Conservation (phyloP, 1,140 invertebrate species). For the Lethrus apterus region DNA sequence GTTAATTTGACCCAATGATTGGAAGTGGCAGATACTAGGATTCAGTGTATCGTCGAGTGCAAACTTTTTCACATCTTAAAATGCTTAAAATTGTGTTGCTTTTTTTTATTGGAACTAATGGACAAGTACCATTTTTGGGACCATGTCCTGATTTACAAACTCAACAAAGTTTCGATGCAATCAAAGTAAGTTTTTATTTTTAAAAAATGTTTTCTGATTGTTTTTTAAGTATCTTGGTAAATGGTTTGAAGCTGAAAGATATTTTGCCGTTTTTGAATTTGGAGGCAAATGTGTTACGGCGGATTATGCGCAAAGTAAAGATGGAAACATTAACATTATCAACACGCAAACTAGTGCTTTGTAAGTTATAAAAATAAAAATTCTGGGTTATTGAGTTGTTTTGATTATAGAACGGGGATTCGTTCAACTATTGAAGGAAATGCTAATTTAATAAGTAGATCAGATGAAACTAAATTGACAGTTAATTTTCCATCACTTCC, state of each 20-base stretch:
- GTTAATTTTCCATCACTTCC: slow-evolving; percentile 56
- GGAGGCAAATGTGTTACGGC: slow-evolving; percentile 69
- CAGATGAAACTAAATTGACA: slow-evolving; percentile 49
- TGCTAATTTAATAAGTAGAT: slow-evolving; percentile 44
- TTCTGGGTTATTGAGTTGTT: slow-evolving; percentile 4
- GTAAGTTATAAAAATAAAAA: slow-evolving; percentile 42
- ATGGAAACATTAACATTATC: slow-evolving; percentile 53
- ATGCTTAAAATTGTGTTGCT: slow-evolving; percentile 4
- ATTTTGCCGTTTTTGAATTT: slow-evolving; percentile 66
- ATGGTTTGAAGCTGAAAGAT: slow-evolving; percentile 73
- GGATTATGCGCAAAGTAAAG: slow-evolving; percentile 50
- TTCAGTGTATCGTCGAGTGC: no score
- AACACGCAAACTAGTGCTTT: slow-evolving; percentile 54
- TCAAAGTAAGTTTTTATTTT: slow-evolving; percentile 44
- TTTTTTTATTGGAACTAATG: slow-evolving; percentile 19
- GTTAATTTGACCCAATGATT: slow-evolving; percentile 25
- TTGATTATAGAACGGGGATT: slow-evolving; percentile 46
- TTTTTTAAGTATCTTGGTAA: slow-evolving; percentile 62
- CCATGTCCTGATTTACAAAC: slow-evolving; percentile 55
- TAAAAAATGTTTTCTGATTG: slow-evolving; percentile 21
- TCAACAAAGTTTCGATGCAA: slow-evolving; percentile 51
- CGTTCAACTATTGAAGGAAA: slow-evolving; percentile 51
- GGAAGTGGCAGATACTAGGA: no score
- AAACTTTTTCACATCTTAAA: no score
- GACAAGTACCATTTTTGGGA: slow-evolving; percentile 58